Evolutionary conservation across 2,113 vertebrate species (phyloP).

Genomic region (Phalacrocorax pelagicus): DNA sequence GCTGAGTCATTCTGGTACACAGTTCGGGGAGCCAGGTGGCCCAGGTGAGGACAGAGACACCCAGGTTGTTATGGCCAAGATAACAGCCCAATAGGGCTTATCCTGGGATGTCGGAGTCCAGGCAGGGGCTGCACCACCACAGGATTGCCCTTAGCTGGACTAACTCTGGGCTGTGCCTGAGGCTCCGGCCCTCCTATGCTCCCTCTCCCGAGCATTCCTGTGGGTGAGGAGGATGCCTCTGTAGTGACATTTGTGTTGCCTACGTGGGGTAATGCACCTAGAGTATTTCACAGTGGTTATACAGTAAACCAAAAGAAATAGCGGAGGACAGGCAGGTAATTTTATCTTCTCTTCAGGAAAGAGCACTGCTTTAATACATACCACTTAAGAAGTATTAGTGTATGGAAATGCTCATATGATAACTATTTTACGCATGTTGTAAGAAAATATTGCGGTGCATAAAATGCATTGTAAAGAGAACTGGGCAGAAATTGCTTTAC

Average conservation of each 20-base stretch:
- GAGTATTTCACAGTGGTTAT: too few relatives aligned
- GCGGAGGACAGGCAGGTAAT: neutral
- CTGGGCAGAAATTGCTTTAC: neutral
- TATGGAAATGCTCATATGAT: neutral
- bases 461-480: neutral
- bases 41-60: too few relatives aligned
- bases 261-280: too few relatives aligned
- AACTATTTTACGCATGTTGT: accelerated
- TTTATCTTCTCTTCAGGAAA: neutral
- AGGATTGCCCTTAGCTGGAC: neutral
- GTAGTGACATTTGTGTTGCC: too few relatives aligned
- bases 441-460: neutral
- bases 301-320: neutral
- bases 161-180: neutral
- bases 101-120: too few relatives aligned
- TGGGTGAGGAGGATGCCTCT: neutral
- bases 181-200: neutral
- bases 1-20: too few relatives aligned
- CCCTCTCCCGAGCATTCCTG: neutral
- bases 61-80: too few relatives aligned
- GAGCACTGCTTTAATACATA: neutral
- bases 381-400: neutral
- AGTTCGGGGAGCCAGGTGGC: too few relatives aligned
- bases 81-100: too few relatives aligned
- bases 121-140: too few relatives aligned